phyloP scores from a whole-genome alignment of 2,888 invertebrate genomes.

The Amorpha juglandis region DNA sequence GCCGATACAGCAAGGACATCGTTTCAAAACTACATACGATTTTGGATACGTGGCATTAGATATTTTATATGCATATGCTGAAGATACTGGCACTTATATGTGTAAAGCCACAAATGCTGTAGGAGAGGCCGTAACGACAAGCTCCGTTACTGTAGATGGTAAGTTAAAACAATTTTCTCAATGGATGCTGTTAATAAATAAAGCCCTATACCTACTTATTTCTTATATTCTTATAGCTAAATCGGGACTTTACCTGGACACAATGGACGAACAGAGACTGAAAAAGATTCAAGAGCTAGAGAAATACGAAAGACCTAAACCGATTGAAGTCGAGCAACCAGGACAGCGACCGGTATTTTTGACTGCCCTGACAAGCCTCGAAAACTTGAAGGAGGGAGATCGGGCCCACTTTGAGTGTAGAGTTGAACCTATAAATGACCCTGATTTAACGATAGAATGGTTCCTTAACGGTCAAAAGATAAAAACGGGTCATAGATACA shows the following conservation, averaged over 20 bases:
- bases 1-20: slow-evolving; percentile 96
- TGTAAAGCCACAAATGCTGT: slow-evolving; percentile 97
- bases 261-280: slow-evolving; percentile 94
- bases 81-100: slow-evolving; percentile 98
- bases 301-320: slow-evolving; percentile 90
- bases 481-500: slow-evolving; percentile 93
- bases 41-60: slow-evolving; percentile 99
- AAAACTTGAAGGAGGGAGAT: slow-evolving; percentile 94
- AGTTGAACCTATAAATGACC: slow-evolving; percentile 95
- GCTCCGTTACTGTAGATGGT: slow-evolving; percentile 94
- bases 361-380: slow-evolving; percentile 94
- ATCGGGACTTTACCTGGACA: slow-evolving; percentile 93
- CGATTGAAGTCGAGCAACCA: slow-evolving; percentile 89
- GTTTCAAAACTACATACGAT: slow-evolving; percentile 98
- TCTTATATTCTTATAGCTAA: slow-evolving; percentile 84
- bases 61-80: slow-evolving; percentile 97
- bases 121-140: slow-evolving; percentile 97
- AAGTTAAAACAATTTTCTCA: slow-evolving; percentile 55
- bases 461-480: slow-evolving; percentile 96
- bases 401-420: slow-evolving; percentile 96
- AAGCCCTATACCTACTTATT: slow-evolving; percentile 17
- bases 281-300: slow-evolving; percentile 95
- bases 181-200: background rate
- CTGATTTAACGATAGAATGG: slow-evolving; percentile 97
- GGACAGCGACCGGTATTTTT: slow-evolving; percentile 95